Base-by-base conservation (phyloP, 1,140 invertebrate species). In the Geopemphigus sp. region DNA sequence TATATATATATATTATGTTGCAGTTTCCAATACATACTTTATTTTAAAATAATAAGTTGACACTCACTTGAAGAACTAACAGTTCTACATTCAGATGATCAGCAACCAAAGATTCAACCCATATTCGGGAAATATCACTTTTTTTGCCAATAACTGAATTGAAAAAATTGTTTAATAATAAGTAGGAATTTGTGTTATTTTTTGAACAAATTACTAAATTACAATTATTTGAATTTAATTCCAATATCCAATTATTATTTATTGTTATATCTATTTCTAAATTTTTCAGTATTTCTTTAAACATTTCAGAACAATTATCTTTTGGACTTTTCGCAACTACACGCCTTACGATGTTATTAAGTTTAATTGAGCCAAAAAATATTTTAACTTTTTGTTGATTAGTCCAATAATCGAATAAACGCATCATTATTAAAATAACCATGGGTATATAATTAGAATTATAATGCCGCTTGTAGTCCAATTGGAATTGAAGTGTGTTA, bases 1-100 rank as follows among this genome's bases (percentile, higher is more conserved):
- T 39, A 14, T 19, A 2, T 50, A 12, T 14, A 50, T 14, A 14
- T 50, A 6, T 45, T 39, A 76, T 59, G 5, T 22, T 17, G 1
- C 15, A 39, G 32, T 45, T 8, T 14, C 1, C 19, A 29, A 14
- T 10, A 56, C 17, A 1, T 57, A n/a, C 0, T 54, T 29, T 15
- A 29, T 14, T 73, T 3, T 32, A 56, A 15, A 56, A 57, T 19
- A 57, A 47, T 45, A 10, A 45, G 1, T 32, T 76, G 1, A 39
- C 32, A 39, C 39, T 78, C n/a, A 78, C 74, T 45, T 78, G 61
- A 47, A 78, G 74, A 47, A 63, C n/a, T n/a, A 78, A 19, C 11
- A 63, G n/a, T 47, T 78, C 74, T 5, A 54, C 54, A 26, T n/a
- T 61, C 5, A 78, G 47, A 63, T 78, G 74, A 63, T 39, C 56